phyloP scores from a whole-genome alignment of 2,797 vertebrate species.

The Anomalospiza imberbis region DNA sequence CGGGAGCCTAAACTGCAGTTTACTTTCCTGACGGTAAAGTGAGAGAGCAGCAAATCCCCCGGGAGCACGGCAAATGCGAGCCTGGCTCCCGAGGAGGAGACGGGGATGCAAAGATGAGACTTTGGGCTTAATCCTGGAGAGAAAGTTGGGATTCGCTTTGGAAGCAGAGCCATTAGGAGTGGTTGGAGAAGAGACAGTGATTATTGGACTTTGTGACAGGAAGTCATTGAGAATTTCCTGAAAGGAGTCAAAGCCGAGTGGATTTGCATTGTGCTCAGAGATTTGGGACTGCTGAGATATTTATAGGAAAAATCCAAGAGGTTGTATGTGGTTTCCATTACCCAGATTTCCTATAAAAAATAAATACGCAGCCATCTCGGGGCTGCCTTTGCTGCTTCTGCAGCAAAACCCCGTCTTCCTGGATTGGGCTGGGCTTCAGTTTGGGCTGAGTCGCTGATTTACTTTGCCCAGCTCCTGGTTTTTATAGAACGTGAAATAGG shows the following conservation, averaged over 20 bases:
- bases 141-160: neutral
- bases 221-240: conserved; percentile 49
- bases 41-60: neutral
- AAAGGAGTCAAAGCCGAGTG: neutral
- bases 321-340: neutral
- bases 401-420: neutral
- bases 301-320: conserved; percentile 43
- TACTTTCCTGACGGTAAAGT: neutral
- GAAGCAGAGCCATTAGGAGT: neutral
- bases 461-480: rapidly evolving
- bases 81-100: neutral
- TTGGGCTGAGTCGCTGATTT: rapidly evolving
- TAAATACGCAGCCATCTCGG: neutral
- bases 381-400: neutral
- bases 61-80: rapidly evolving
- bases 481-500: neutral
- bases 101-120: neutral
- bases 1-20: neutral
- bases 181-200: neutral
- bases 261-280: neutral
- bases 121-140: neutral
- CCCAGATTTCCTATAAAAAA: conserved; percentile 36
- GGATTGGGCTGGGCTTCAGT: neutral
- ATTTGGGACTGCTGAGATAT: conserved; percentile 47
- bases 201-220: neutral